Percentiles rank a stretch among this genome's conserved stretches.
phyloP scores from a whole-genome alignment of 2,888 invertebrate species.

The Tinea trinotella region DNA sequence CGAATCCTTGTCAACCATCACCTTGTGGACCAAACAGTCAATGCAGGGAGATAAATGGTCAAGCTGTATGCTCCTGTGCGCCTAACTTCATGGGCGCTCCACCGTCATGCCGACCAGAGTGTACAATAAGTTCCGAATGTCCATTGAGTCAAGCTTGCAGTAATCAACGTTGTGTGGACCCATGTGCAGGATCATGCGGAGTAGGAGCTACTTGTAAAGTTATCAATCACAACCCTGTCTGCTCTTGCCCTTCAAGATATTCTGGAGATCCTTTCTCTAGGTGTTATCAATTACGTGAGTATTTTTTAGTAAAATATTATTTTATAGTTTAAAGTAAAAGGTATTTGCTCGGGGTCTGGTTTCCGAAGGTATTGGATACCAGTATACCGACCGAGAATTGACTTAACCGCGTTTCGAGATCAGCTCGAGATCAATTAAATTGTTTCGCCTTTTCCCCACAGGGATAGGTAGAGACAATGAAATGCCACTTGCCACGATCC shows the following conservation, averaged over 20 bases:
- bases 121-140: constrained; percentile 81
- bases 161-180: constrained; percentile 79
- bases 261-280: constrained; percentile 78
- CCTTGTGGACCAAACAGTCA: constrained; percentile 77
- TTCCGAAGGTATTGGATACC: too few species aligned
- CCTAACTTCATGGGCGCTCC: constrained; percentile 76
- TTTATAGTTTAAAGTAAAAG: too few species aligned
- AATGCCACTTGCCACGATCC: too few species aligned
- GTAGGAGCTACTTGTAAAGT: constrained; percentile 81
- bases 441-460: too few species aligned
- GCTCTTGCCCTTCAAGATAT: constrained; percentile 75
- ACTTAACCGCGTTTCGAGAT: too few species aligned
- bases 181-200: constrained; percentile 82
- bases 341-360: too few species aligned
- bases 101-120: constrained; percentile 80
- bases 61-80: constrained; percentile 79
- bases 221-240: constrained; percentile 83
- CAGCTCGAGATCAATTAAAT: too few species aligned
- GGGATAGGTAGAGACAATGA: too few species aligned
- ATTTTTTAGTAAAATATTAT: constrained; percentile 19
- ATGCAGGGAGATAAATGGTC: constrained; percentile 74
- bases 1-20: constrained; percentile 75
- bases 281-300: constrained; percentile 71
- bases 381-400: too few species aligned
- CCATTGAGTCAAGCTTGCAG: constrained; percentile 79